A percentile compares a stretch with the other conserved stretches of the same genome.
Evolutionary conservation across 2,113 vertebrate species (phyloP).

Genomic region (Phrynosoma platyrhinos): DNA sequence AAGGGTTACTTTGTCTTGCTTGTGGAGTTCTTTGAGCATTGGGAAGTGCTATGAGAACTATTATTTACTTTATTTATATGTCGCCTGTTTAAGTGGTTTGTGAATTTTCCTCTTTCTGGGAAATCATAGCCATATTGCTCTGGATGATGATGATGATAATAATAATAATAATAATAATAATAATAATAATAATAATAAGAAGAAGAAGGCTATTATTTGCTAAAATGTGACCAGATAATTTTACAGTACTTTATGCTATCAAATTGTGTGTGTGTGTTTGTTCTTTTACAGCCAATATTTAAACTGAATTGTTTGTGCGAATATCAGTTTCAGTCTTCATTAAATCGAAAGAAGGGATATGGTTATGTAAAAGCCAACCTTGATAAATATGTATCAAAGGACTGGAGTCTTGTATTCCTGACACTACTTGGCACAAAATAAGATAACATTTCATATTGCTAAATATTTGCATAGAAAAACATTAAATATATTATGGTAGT

Average conservation of each 20-base stretch:
- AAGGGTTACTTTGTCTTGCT: background rate
- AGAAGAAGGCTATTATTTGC: background rate
- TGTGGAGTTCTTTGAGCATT: background rate
- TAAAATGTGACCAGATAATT: background rate
- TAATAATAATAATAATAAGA: too few relatives aligned
- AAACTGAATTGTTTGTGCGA: slow-evolving; percentile 44
- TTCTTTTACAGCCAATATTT: background rate
- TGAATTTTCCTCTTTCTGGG: background rate
- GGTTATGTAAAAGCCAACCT: slow-evolving; percentile 1
- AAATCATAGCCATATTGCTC: too few relatives aligned
- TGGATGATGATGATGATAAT: too few relatives aligned
- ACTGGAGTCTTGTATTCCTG: background rate
- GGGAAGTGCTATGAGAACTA: background rate
- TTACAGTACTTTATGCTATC: background rate
- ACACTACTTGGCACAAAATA: background rate
- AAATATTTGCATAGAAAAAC: slow-evolving; percentile 7
- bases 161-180: too few relatives aligned
- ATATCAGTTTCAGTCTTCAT: slow-evolving; percentile 9
- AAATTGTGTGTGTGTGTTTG: background rate
- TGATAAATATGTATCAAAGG: background rate
- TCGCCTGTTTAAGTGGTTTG: background rate
- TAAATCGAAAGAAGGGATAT: background rate
- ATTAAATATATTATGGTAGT: background rate
- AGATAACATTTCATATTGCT: background rate
- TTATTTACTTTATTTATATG: background rate